Evolutionary conservation across 1,140 invertebrate species (phyloP), one percentile per base, ranked within the genome.

Genomic region (Sinella curviseta): DNA sequence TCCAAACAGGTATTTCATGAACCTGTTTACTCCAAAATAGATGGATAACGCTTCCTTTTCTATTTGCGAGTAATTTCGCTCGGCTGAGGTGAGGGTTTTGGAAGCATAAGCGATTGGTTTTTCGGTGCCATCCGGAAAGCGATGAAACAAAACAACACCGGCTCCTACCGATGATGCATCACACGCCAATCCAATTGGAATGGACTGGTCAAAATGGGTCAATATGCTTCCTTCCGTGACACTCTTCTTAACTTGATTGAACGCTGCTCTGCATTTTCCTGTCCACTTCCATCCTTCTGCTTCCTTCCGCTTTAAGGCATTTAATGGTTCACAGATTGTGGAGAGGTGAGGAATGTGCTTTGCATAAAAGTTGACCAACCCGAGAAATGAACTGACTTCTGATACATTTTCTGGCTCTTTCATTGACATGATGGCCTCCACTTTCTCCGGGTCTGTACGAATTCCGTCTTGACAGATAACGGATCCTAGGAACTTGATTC

Each of bases 321-420:
- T 30, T 8, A 87, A 74, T 17, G 85, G 85, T 31, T 65, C 77
- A 33, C 67, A 74, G 16, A 84, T 30, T 16, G 79, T 80, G 14
- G 84, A 57, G 24, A 86, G 75, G 28, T 87, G 81, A 20, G 81
- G 83, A 12, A 86, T 65, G 54, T 86, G 88, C 48, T 84, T 84
- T 30, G 83, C 82, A 48, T 85, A 86, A 77, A 85, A 88, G 36
- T 80, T 78, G 17, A 84, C 55, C 57, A 86, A 65, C n/a, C 87
- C 85, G 24, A 86, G 81, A 82, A 86, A 88, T 4, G 57, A 60
- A 17, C 24, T 60, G 24, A 60, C 57, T 60, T 60, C 57, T n/a
- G 57, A 17, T 4, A 60, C 57, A 26, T 60, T 60, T 3, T 12
- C 4, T 16, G 57, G 57, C 24, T 12, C 24, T 26, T 12, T 12